Conservation (phyloP, 2,888 invertebrate genomes). For the Branchinecta sandiegonensis region DNA sequence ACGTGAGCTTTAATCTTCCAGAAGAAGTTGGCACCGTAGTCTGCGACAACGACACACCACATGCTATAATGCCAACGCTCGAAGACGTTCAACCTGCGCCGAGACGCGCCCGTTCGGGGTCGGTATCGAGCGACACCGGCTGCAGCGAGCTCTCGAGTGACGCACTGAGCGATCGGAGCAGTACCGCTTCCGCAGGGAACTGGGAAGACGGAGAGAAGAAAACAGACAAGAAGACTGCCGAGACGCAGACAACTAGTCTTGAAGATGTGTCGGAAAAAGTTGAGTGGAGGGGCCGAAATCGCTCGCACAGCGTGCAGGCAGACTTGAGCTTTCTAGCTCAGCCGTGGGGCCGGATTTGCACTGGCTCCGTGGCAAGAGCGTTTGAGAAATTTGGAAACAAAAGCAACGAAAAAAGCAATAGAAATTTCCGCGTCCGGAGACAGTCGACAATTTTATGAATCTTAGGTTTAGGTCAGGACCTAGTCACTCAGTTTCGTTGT, state of each 20-base stretch:
- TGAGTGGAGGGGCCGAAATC: slow-evolving; percentile 22
- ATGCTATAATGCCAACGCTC: too few species aligned
- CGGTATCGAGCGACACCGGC: slow-evolving; percentile 28
- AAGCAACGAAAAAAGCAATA: slow-evolving; percentile 20
- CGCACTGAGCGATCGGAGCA: slow-evolving; percentile 33
- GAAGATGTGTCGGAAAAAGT: slow-evolving; percentile 26
- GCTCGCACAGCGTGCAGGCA: slow-evolving; percentile 24
- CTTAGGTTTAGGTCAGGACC: too few species aligned
- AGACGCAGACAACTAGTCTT: slow-evolving; percentile 30
- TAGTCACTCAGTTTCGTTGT: too few species aligned
- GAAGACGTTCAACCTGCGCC: too few species aligned
- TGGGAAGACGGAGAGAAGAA: slow-evolving; percentile 33
- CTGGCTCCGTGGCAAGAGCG: slow-evolving; percentile 37
- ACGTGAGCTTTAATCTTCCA: too few species aligned
- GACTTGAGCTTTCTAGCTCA: slow-evolving; percentile 24
- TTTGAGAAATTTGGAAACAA: slow-evolving; percentile 36
- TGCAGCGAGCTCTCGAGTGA: slow-evolving; percentile 30
- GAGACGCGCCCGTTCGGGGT: slow-evolving; percentile 26
- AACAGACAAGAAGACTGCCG: slow-evolving; percentile 26
- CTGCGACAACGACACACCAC: too few species aligned
- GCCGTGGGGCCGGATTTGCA: slow-evolving; percentile 36
- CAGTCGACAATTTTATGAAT: neutral
- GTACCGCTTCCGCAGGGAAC: slow-evolving; percentile 27
- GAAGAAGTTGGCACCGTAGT: too few species aligned
- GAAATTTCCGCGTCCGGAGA: neutral